Base-by-base conservation (phyloP, 64 coral and sea anemone species). In the Pachyseris speciosa region DNA sequence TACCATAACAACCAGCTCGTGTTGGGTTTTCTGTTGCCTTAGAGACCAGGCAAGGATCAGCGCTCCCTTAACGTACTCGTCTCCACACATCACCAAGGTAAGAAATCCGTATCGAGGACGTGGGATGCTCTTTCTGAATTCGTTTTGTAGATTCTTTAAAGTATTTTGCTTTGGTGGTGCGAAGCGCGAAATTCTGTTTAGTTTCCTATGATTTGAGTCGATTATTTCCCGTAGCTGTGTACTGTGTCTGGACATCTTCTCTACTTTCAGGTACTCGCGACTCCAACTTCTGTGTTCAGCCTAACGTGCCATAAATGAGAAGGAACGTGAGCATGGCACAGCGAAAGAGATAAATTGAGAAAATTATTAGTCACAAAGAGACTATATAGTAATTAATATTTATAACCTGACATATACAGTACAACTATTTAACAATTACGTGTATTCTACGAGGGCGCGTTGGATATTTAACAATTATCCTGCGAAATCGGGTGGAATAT, bases 1-100 rank as follows among this genome's bases (percentile, higher is more conserved):
- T 61, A 85, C 85, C 94, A 96, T 96, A 72, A 84, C 90, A 45
- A 96, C 86, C 48, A 96, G 66, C 25, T 96, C 94, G 53, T 93
- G 85, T 37, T 89, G 47, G 57, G 90, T 88, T 16, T 72, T 80
- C 36, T 88, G 85, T 85, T 96, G 85, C 26, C 94, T 84, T 58
- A 96, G 86, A 16, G 94, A 96, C 94, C 94, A 96, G 20, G 75
- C 94, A 9, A 96, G 90, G 19, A 77, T 79, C 20, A 67, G 74
- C 19, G 94, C 94, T 3, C 90, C 90, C 50, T 88, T 73, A 71
- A 55, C 59, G 66, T 96, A 96, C 32, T 85, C 90, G 55, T 96
- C 84, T 9, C 94, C 86, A 49, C 94, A 93, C 94, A 96, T 96
- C 7, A 96, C 85, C 3, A 96, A 85, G 1, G 94, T 96, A 28